A percentile compares a stretch with the other conserved stretches of the same genome.
These are phyloP conservation scores for Nothobranchius kuhntae DNA, from an alignment of 2,113 vertebrate genomes.

Conservation along the genomic window DNA sequence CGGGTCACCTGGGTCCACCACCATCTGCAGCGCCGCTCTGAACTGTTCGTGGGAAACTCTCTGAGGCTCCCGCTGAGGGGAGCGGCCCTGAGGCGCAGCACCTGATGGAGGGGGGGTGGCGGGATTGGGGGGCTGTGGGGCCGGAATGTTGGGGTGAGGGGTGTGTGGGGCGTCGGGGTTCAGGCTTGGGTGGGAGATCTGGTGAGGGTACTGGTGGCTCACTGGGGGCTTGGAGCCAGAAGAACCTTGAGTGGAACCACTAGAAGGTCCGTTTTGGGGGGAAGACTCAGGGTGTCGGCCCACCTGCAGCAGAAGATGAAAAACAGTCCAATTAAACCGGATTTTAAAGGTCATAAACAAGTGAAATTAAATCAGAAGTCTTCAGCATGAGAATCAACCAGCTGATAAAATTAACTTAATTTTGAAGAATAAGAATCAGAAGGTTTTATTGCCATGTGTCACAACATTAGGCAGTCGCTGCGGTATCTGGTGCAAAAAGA, in stretches of 20 bases:
- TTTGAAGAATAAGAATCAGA: too few relatives aligned
- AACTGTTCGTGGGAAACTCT: slow-evolving; percentile 95
- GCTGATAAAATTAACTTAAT: too few relatives aligned
- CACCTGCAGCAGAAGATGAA: slow-evolving; percentile 37
- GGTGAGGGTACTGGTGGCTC: slow-evolving; percentile 70
- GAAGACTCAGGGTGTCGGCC: slow-evolving; percentile 71
- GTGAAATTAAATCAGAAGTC: too few relatives aligned
- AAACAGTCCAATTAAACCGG: too few relatives aligned
- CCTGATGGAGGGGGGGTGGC: slow-evolving; percentile 15
- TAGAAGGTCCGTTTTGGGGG: slow-evolving; percentile 81
- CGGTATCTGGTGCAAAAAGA: too few relatives aligned
- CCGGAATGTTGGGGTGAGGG: slow-evolving; percentile 68
- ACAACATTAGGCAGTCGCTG: too few relatives aligned
- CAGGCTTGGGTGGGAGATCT: slow-evolving; percentile 75
- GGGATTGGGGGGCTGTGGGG: slow-evolving; percentile 47
- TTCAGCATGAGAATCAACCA: too few relatives aligned
- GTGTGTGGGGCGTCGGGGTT: slow-evolving; percentile 69
- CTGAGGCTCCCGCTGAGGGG: slow-evolving; percentile 87
- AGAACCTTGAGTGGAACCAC: slow-evolving; percentile 32
- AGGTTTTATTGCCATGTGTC: too few relatives aligned
- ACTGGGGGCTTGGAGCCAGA: slow-evolving; percentile 58
- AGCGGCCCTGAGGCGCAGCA: slow-evolving; percentile 62
- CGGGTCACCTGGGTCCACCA: slow-evolving; percentile 91
- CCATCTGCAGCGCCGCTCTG: slow-evolving; percentile 90
- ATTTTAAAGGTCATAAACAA: too few relatives aligned